Evolutionary conservation across 2,888 invertebrate species (phyloP).

Genomic region (Hydrotaea diabolus): DNA sequence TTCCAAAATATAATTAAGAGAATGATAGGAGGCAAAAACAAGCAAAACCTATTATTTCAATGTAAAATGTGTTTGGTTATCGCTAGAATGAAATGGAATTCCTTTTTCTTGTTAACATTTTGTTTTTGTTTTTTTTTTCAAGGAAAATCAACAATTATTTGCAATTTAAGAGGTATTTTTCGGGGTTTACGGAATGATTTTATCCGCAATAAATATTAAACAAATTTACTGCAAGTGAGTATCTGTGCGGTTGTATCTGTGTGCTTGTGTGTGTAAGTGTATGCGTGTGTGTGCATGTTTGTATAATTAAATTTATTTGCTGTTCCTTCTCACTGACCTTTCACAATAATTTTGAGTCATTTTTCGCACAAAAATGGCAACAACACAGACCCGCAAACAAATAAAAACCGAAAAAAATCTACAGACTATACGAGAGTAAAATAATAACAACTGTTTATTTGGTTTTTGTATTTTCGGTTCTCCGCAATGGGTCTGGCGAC

Average conservation of each 20-base stretch:
- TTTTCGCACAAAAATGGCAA: constrained; percentile 51
- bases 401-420: not conserved
- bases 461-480: not conserved
- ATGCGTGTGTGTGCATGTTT: not conserved
- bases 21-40: not conserved
- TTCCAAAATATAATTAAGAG: constrained; percentile 7
- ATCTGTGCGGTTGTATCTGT: too few species aligned
- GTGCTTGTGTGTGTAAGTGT: not conserved
- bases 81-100: not conserved
- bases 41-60: not conserved
- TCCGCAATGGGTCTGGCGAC: not conserved
- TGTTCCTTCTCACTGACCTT: constrained; percentile 71
- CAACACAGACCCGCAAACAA: not conserved
- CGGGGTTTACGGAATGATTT: constrained; percentile 8
- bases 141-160: constrained; percentile 20
- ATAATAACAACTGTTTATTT: not conserved
- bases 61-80: constrained; percentile 9
- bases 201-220: constrained; percentile 4
- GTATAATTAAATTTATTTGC: constrained; percentile 29
- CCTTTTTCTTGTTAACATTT: constrained; percentile 12
- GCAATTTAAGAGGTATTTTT: constrained; percentile 23
- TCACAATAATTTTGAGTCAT: constrained; percentile 69
- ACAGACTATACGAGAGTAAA: not conserved
- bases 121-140: not conserved
- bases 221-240: constrained; percentile 14